Evolutionary conservation across 1,140 invertebrate species (phyloP).

Genomic region (Adelges cooleyi): DNA sequence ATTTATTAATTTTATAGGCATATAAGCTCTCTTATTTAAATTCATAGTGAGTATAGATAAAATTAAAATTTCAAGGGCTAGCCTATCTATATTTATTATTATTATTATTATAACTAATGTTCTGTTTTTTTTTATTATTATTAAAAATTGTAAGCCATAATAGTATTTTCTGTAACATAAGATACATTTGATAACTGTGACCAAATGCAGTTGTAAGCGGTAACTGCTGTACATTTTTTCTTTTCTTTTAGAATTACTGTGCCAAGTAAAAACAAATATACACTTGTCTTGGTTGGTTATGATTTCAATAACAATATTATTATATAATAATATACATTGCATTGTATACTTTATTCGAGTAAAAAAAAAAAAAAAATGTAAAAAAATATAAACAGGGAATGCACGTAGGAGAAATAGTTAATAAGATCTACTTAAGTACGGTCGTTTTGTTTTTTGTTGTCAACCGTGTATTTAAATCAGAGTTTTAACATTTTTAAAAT

Average conservation of each 20-base stretch:
- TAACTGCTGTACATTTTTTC: too few species aligned
- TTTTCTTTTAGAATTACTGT: constrained; percentile 3
- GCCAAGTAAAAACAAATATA: constrained; percentile 7
- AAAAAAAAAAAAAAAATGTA: too few species aligned
- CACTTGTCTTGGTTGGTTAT: too few species aligned
- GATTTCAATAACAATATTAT: too few species aligned
- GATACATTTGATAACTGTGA: too few species aligned
- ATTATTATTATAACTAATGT: neutral
- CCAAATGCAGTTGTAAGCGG: too few species aligned
- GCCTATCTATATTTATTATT: neutral
- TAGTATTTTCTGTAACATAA: too few species aligned
- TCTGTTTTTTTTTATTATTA: neutral
- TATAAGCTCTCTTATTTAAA: neutral
- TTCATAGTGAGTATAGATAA: neutral
- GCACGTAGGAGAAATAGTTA: neutral
- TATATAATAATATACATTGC: too few species aligned
- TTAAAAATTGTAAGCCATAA: neutral
- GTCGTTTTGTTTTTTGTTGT: neutral
- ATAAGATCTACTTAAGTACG: constrained; percentile 1
- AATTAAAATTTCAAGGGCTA: neutral
- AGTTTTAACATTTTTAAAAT: constrained; percentile 4
- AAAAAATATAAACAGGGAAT: neutral
- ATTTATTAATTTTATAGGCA: neutral
- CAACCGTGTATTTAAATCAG: neutral
- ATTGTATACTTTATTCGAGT: too few species aligned